A percentile compares a stretch with the other conserved stretches of the same genome.
phyloP scores from a whole-genome alignment of 2,113 vertebrate genomes.

The Perognathus longimembris region DNA sequence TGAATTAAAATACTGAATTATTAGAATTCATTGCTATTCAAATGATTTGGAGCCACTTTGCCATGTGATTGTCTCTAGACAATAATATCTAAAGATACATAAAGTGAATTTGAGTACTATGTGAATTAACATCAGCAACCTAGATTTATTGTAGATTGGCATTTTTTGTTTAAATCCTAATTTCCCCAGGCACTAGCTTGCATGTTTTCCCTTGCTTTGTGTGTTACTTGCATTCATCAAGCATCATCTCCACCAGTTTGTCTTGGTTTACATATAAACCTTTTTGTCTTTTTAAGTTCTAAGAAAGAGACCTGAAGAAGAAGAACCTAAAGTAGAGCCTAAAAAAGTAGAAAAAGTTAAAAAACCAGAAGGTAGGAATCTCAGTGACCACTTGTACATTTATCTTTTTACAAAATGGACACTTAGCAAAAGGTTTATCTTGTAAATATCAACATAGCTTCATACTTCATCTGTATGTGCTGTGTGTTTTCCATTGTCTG shows the following conservation, averaged over 20 bases:
- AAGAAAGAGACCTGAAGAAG: conserved; percentile 89
- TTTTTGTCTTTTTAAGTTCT: conserved; percentile 89
- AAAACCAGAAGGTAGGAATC: conserved; percentile 88
- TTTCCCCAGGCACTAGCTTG: not conserved
- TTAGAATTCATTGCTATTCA: conserved; percentile 44
- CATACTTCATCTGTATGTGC: conserved; percentile 64
- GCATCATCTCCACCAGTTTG: conserved; percentile 58
- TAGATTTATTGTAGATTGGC: not conserved
- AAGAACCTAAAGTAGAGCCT: conserved; percentile 87
- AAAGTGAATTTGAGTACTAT: not conserved
- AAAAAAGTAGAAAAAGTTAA: conserved; percentile 89
- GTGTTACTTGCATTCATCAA: conserved; percentile 57
- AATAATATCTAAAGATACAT: not conserved
- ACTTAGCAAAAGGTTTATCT: conserved; percentile 79
- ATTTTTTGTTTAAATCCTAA: not conserved
- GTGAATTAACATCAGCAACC: conserved; percentile 7
- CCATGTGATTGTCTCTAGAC: conserved; percentile 4
- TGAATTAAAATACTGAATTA: conserved; percentile 46
- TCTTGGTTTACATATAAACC: conserved; percentile 81
- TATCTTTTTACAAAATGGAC: conserved; percentile 54
- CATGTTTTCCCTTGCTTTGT: conserved; percentile 61
- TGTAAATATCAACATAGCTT: conserved; percentile 70
- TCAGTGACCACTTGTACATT: conserved; percentile 42
- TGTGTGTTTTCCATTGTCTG: conserved; percentile 71
- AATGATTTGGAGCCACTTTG: conserved; percentile 48